Evolutionary conservation across 1,140 invertebrate species (phyloP).

Genomic region (Andrena cerasifolii): DNA sequence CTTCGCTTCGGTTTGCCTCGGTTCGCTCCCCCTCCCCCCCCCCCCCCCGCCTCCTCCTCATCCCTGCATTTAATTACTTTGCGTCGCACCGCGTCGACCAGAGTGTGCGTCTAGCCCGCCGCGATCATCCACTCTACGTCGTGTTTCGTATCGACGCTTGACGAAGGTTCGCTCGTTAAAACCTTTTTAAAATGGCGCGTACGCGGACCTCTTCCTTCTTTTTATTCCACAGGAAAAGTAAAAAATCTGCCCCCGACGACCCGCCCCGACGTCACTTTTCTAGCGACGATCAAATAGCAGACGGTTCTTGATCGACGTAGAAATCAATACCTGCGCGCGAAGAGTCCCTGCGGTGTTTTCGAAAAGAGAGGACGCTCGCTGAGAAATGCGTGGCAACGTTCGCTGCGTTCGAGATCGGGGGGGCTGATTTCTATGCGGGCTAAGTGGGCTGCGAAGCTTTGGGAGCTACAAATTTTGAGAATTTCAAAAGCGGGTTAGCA

Average conservation of each 20-base stretch:
- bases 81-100: conserved; percentile 50
- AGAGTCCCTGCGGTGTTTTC: no score
- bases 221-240: neutral
- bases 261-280: neutral
- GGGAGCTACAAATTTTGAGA: no score
- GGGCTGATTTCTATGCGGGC: no score
- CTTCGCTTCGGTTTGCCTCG: neutral
- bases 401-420: no score
- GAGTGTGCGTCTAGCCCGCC: conserved; percentile 51
- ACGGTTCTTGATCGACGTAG: neutral
- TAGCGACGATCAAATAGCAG: neutral
- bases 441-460: no score
- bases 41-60: conserved; percentile 53
- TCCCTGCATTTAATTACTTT: conserved; percentile 76
- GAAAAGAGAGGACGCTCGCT: no score
- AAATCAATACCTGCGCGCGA: no score
- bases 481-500: no score
- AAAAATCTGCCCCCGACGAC: conserved; percentile 19
- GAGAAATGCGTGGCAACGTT: no score
- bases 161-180: conserved; percentile 65
- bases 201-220: conserved; percentile 21
- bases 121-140: conserved; percentile 59
- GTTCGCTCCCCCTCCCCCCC: conserved; percentile 53
- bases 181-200: conserved; percentile 62
- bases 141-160: conserved; percentile 65